Evolutionary conservation across 2,888 invertebrate species (phyloP), one percentile per base, ranked within the genome.

Genomic region (Eilema depressum): DNA sequence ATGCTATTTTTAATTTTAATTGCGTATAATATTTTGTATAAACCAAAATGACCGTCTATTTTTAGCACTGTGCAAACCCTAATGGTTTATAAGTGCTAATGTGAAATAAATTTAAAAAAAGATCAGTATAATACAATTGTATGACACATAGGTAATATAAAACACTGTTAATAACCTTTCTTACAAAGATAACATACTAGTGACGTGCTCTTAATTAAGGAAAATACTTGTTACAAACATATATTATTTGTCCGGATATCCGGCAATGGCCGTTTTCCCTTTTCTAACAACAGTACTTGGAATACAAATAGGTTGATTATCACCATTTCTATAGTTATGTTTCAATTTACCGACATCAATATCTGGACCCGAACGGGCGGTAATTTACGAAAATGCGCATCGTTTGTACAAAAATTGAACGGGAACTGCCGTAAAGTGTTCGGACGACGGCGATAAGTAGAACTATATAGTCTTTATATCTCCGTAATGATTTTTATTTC

Each of bases 311-410:
- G 64, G 11, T 64, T 73, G 63, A 74, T 78, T 81, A 77, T 69
- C 53, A 23, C 23, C 57, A 65, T 69, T 33, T 30, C 41, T 69
- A 25, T 61, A 68, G 63, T 70, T 61, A 73, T 26, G 59, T 71
- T 78, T 69, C 69, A 75, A 79, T 80, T 78, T 60, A 68, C 73
- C 71, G 75, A 77, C 75, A 71, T 69, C 78, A 53, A 77, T 80
- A 79, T 70, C 69, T 70, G 72, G 20, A 47, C 20, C 20, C 20
- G 63, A 74, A 69, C 37, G 56, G 41, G 25, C 68, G 17, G 70
- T 65, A 69, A 80, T 67, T 73, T 68, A 23, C 23, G 37, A 68
- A 74, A 77, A 77, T 77, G 47, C 47, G 68, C 53, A 53, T 26
- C 20, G 7, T 28, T 20, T 20, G 20, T 20, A 60, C 28, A 60